These are phyloP conservation scores for Hylomyscus alleni DNA, from an alignment of 2,797 vertebrate genomes.

Conservation along the genomic window DNA sequence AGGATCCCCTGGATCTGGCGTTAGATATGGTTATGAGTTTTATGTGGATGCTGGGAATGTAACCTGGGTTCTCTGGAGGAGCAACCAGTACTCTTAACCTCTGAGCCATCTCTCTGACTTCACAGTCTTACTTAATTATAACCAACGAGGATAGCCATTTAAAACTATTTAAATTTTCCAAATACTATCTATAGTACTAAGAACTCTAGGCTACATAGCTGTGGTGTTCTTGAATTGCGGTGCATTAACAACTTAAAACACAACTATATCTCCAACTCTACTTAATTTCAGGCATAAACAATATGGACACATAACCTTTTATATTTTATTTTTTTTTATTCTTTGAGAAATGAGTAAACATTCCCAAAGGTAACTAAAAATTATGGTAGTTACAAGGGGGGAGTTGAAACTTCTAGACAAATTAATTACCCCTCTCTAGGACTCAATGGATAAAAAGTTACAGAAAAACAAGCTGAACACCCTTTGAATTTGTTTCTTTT, in stretches of 20 bases:
- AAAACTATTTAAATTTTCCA: slow-evolving; percentile 16
- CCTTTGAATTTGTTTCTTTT: background rate
- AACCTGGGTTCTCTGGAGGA: background rate
- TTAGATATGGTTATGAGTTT: background rate
- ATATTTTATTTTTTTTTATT: no score
- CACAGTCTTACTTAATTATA: slow-evolving; percentile 52
- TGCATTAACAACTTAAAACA: background rate
- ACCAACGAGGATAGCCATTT: background rate
- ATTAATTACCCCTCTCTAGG: background rate
- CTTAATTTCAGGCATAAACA: background rate
- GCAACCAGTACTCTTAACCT: background rate
- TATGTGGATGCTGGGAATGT: background rate
- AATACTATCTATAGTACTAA: slow-evolving; percentile 4
- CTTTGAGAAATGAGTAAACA: background rate
- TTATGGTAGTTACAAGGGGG: background rate
- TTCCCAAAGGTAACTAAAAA: background rate
- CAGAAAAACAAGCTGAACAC: background rate
- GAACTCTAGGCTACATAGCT: background rate
- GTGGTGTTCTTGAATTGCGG: background rate
- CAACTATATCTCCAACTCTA: background rate
- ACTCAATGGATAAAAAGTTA: background rate
- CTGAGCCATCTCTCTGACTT: background rate
- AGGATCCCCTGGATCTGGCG: background rate
- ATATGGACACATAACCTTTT: background rate
- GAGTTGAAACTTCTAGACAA: background rate